Evolutionary conservation across 92 coral and sea anemone species (phyloP), one percentile per base, ranked within the genome.

Genomic region (Montipora capitata): DNA sequence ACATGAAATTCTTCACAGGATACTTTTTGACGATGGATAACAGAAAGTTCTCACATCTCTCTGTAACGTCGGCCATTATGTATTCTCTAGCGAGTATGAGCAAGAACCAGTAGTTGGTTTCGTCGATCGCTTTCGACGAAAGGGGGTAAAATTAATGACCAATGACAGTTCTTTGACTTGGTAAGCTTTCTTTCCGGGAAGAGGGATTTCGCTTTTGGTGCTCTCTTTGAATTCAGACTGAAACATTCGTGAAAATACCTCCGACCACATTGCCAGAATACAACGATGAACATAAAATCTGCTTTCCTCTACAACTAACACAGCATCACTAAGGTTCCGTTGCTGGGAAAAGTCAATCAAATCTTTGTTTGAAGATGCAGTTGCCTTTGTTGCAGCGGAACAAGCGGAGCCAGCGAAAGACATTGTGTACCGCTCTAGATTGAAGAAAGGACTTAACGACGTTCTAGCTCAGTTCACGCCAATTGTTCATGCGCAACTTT

Each of bases 201-300:
- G 80, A 18, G 82, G 89, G n/a, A 85, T 65, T 59, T 85, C 70
- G 0, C 7, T 12, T 16, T 65, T 67, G 11, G 38, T 41, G 27
- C 65, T 74, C 57, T 85, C 89, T 9, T 64, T 85, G 51, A 85
- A 85, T 5, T 65, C 75, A 4, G 72, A 10, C 2, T 74, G 10
- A 44, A 85, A 75, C 82, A 74, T 74, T 63, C 15, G 2, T 43
- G 65, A 51, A 38, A 85, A 75, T 15, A 63, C 77, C 3, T 82
- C 82, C 54, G 89, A 75, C 52, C 82, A 63, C 75, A 75, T 85
- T 17, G 89, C 62, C 59, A 85, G 66, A 10, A 76, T 63, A 9
- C 56, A 43, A n/a, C 80, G 69, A 59, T 85, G 89, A 58, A 76
- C 89, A 63, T 85, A 82, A 14, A 85, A 66, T 65, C 57, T 20